Evolutionary conservation across 2,113 vertebrate species (phyloP).

Genomic region (Cebus imitator): DNA sequence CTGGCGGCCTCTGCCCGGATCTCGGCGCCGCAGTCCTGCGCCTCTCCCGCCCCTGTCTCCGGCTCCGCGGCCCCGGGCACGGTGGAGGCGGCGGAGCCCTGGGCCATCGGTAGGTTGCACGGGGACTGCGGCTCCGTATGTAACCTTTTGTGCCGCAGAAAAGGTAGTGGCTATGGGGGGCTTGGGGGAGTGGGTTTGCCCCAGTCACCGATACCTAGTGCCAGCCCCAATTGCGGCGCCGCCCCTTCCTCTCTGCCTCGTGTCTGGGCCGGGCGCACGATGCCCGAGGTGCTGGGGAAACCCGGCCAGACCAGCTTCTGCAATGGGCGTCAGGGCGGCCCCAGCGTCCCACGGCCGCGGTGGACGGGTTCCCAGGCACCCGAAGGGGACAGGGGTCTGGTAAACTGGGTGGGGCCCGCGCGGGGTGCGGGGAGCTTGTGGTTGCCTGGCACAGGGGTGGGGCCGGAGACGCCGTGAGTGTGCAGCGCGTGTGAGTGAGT

Average conservation of each 20-base stretch:
- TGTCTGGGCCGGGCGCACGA: background rate
- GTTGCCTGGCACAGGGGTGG: constrained; percentile 67
- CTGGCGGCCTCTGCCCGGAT: constrained; percentile 64
- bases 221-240: background rate
- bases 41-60: background rate
- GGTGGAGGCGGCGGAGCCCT: constrained; percentile 30
- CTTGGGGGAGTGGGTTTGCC: background rate
- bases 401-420: constrained; percentile 49
- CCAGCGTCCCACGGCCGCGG: background rate
- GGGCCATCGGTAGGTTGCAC: constrained; percentile 67
- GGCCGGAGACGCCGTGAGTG: constrained; percentile 62
- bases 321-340: background rate
- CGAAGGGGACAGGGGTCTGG: background rate
- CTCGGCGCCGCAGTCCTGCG: constrained; percentile 33
- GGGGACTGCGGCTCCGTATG: background rate
- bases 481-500: constrained; percentile 58
- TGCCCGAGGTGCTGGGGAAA: background rate
- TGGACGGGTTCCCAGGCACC: background rate
- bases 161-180: constrained; percentile 33
- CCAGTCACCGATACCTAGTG: background rate
- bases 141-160: constrained; percentile 72
- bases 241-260: constrained; percentile 46
- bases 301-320: background rate
- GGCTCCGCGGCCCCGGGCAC: background rate
- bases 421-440: constrained; percentile 42